phyloP scores from a whole-genome alignment of 2,113 vertebrate species.

The Xenopus tropicalis region DNA sequence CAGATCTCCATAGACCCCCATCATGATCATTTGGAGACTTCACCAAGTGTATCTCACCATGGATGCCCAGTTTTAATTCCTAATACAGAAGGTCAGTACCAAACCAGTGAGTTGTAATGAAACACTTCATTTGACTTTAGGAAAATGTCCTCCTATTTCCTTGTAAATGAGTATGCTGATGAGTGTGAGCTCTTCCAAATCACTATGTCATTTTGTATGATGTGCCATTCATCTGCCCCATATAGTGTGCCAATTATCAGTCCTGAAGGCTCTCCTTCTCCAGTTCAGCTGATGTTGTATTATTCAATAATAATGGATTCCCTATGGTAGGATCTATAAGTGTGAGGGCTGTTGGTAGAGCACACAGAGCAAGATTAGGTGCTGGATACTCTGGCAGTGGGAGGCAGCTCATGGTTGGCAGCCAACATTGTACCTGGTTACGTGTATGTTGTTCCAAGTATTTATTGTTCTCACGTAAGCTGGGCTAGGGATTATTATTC shows the following conservation, averaged over 20 bases:
- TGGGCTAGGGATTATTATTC: constrained; percentile 14
- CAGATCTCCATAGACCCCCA: too few species aligned
- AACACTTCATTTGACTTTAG: not conserved
- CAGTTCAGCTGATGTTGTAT: constrained; percentile 12
- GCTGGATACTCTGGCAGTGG: constrained; percentile 18
- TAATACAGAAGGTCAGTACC: not conserved
- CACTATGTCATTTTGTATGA: not conserved
- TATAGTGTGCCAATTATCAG: not conserved
- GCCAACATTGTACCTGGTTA: constrained; percentile 7
- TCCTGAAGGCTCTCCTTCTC: not conserved
- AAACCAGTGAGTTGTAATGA: not conserved
- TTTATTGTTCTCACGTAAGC: constrained; percentile 31
- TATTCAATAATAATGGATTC: not conserved
- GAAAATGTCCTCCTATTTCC: not conserved
- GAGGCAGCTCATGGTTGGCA: constrained; percentile 7
- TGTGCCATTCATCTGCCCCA: not conserved
- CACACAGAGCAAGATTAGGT: constrained; percentile 19
- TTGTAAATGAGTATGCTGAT: not conserved
- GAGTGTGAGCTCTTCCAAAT: not conserved
- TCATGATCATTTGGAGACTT: too few species aligned
- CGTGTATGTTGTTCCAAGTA: constrained; percentile 14
- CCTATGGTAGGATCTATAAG: constrained; percentile 17
- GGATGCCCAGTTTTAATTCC: too few species aligned
- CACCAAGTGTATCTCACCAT: too few species aligned
- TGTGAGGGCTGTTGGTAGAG: constrained; percentile 19